Evolutionary conservation across 2,888 invertebrate genomes (phyloP).

Genomic region (Crepidodera aurea): DNA sequence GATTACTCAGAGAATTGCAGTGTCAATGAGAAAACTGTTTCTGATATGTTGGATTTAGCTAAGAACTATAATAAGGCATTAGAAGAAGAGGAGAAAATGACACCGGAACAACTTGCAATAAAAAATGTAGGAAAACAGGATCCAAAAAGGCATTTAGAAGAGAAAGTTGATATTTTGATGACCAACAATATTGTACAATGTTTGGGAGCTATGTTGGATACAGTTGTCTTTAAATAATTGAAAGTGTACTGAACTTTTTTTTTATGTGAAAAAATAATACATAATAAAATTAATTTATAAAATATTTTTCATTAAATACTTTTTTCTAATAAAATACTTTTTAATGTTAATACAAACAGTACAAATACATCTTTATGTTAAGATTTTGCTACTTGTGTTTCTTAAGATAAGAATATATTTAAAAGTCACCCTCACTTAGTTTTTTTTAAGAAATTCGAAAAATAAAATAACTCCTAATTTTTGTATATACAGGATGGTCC

Average conservation of each 20-base stretch:
- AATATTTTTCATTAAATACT: slow-evolving; percentile 15
- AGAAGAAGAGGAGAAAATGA: slow-evolving; percentile 99
- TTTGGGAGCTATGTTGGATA: slow-evolving; percentile 95
- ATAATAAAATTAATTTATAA: slow-evolving; percentile 15
- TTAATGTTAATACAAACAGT: neutral
- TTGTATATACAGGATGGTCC: too few species aligned
- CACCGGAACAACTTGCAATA: slow-evolving; percentile 97
- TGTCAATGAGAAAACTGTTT: slow-evolving; percentile 92
- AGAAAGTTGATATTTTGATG: slow-evolving; percentile 97
- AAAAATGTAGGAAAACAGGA: slow-evolving; percentile 99
- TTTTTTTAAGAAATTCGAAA: too few species aligned
- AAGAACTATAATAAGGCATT: slow-evolving; percentile 92
- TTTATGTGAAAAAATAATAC: neutral
- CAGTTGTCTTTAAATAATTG: slow-evolving; percentile 85
- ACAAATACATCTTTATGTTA: too few species aligned
- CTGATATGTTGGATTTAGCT: slow-evolving; percentile 96
- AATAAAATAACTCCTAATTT: too few species aligned
- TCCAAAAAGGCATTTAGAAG: slow-evolving; percentile 98
- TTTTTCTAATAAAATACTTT: neutral
- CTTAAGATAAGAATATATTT: too few species aligned
- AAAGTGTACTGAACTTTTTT: neutral
- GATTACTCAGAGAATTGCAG: slow-evolving; percentile 94
- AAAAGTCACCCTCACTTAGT: too few species aligned
- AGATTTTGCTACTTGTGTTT: too few species aligned
- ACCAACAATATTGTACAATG: slow-evolving; percentile 97